Percentiles rank a stretch among this genome's conserved stretches.
These are phyloP conservation scores for Piprites chloris DNA, from an alignment of 2,113 vertebrate genomes.

Conservation along the genomic window DNA sequence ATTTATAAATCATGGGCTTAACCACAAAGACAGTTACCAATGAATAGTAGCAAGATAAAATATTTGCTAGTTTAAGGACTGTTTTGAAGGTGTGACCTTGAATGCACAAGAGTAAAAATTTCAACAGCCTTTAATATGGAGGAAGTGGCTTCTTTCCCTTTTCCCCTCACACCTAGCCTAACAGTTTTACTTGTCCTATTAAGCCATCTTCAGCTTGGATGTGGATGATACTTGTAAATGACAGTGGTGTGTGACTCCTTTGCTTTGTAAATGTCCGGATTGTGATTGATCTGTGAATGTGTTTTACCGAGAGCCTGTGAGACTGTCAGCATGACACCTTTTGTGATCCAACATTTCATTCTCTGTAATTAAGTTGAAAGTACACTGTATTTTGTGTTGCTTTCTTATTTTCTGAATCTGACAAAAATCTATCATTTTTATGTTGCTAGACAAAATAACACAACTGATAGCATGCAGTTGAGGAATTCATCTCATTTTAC, in stretches of 20 bases:
- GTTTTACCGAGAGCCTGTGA: neutral
- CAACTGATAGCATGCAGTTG: neutral
- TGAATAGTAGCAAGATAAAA: neutral
- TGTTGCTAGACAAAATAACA: neutral
- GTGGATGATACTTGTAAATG: neutral
- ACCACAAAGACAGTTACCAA: neutral
- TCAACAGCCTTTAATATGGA: neutral
- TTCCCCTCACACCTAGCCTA: accelerated
- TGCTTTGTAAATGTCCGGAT: accelerated
- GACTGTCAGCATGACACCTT: neutral
- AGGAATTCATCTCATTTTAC: neutral
- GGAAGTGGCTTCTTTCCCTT: neutral
- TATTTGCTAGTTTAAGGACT: neutral
- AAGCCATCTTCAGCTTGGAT: neutral
- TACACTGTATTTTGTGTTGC: neutral
- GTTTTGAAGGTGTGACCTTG: neutral
- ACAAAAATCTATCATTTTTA: neutral
- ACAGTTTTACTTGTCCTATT: neutral
- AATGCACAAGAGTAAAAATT: neutral
- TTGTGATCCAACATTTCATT: neutral
- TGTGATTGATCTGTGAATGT: neutral
- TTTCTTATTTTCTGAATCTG: neutral
- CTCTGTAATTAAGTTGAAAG: neutral
- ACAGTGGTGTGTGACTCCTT: neutral
- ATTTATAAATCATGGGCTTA: neutral